Conservation (phyloP, 2,888 invertebrate species). For the Microplitis deprimator region DNA sequence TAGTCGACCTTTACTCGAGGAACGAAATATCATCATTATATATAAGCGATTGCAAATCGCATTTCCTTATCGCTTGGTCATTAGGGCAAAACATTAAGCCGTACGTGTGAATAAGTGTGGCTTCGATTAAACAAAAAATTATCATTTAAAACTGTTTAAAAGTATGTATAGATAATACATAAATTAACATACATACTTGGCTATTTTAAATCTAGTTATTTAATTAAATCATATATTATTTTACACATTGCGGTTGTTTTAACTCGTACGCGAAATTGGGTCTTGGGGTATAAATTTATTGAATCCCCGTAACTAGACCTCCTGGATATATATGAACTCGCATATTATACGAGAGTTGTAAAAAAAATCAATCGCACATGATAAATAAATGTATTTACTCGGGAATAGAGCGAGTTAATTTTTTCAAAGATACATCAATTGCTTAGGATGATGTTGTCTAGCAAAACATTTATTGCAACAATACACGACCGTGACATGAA, state of each 20-base stretch:
- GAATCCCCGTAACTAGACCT: background rate
- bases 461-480: slow-evolving; percentile 42
- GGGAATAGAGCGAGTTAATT: background rate
- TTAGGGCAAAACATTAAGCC: slow-evolving; percentile 26
- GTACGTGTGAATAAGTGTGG: slow-evolving; percentile 14
- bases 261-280: background rate
- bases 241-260: background rate
- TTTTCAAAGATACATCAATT: slow-evolving; percentile 32
- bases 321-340: background rate
- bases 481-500: slow-evolving; percentile 60
- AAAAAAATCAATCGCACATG: background rate
- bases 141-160: slow-evolving; percentile 5
- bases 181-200: too few relatives aligned
- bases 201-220: too few relatives aligned
- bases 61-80: slow-evolving; percentile 35
- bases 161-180: background rate
- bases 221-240: background rate
- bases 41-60: slow-evolving; percentile 9
- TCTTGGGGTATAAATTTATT: background rate
- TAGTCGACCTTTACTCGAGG: slow-evolving; percentile 31
- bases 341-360: background rate
- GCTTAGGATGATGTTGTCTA: slow-evolving; percentile 21
- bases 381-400: background rate
- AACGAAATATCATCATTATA: slow-evolving; percentile 25
- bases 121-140: slow-evolving; percentile 5